Base-by-base conservation (phyloP, 2,888 invertebrate genomes). In the Rotaria socialis region DNA sequence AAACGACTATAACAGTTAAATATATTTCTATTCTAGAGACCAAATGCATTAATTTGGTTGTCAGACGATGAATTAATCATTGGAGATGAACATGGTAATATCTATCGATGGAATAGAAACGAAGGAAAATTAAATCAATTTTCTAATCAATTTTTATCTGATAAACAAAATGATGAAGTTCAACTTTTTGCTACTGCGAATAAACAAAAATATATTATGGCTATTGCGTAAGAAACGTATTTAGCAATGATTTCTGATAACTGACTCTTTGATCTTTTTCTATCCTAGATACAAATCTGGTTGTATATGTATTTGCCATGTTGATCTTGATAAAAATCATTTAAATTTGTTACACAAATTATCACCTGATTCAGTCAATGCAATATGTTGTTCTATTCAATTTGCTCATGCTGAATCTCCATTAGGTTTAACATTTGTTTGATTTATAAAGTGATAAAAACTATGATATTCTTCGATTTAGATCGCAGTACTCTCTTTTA, bases 41-140 rank as follows among this genome's bases (percentile, higher is more conserved):
- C 80, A 47, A 47, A 47, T 80, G 80, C 80, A 24, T 47, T 80
- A 47, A n/a, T 47, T 14, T 80, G 80, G 80, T 22, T 80, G 7
- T 10, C 47, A 22, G 24, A n/a, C 47, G 47, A 80, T n/a, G 80
- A 80, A 80, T 47, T 80, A 47, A n/a, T 80, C 24, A 47, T 43
- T 47, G 80, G 80, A 14, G 80, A 80, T 47, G 80, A 80, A 80
- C n/a, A 43, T n/a, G 80, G 80, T 35, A 80, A 47, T 80, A 47
- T 80, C 3, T 80, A 80, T 80, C 22, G 80, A 47, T 80, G 47
- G 47, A 47, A 80, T 47, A 11, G 47, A 47, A 22, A 47, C 24
- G n/a, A 80, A 47, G 35, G 35, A 67, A 67, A 67, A 35, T 27
- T 35, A 67, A 67, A 11, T 67, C 35, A 67, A 67, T 35, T 67